phyloP scores from a whole-genome alignment of 1,140 invertebrate species.

The Arctopsyche grandis region DNA sequence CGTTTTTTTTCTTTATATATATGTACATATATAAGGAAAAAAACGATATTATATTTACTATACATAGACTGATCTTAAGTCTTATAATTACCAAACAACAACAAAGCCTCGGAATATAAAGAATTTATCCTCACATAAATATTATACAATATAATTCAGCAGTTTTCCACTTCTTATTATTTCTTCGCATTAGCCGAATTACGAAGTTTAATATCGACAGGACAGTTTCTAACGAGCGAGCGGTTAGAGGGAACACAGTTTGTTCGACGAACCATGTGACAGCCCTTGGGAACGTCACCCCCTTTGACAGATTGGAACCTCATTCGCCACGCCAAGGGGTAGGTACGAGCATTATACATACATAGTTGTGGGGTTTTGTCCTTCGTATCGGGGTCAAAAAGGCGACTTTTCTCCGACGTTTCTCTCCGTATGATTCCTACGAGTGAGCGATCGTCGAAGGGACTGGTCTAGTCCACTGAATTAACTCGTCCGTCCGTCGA shows the following conservation, averaged over 20 bases:
- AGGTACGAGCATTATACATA: no score
- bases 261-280: slow-evolving; percentile 18
- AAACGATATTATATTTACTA: no score
- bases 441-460: not conserved
- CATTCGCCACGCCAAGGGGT: not conserved
- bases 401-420: not conserved
- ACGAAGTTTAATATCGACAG: no score
- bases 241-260: not conserved
- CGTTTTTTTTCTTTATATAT: no score
- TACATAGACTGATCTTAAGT: no score
- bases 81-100: no score
- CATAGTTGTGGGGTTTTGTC: not conserved
- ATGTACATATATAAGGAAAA: no score
- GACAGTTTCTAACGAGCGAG: not conserved
- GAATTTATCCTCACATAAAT: no score
- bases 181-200: no score
- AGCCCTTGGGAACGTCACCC: not conserved
- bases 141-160: no score
- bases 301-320: slow-evolving; percentile 3
- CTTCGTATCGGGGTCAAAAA: not conserved
- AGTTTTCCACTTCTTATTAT: no score
- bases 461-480: not conserved
- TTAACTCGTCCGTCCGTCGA: not conserved
- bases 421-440: not conserved
- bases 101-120: no score